Evolutionary conservation across 2,888 invertebrate species (phyloP), one percentile per base, ranked within the genome.

Genomic region (Erebia aethiops): DNA sequence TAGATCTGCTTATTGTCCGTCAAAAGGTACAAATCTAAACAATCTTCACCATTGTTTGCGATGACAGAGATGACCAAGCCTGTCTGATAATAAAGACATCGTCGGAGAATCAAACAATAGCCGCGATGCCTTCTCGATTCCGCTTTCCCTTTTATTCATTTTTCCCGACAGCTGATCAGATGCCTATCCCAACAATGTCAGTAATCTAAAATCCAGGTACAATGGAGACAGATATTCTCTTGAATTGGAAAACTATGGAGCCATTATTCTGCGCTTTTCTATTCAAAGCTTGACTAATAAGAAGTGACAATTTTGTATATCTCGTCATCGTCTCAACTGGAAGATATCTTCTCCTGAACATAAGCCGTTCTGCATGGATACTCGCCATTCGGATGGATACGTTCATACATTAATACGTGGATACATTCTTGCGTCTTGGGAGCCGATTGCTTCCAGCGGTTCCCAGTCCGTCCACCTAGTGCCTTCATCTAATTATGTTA

Each of bases 61-160:
- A 75, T 58, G 49, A 77, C 79, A 76, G 77, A 81, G 81, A 81
- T 82, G 82, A 81, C 78, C 80, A 79, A 79, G 73, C 67, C 69
- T 72, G 72, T 63, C 75, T 80, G 81, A 81, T 80, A 82, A 82
- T 82, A 84, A 87, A 84, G 87, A 87, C 87, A 85, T 82, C 86
- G 82, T 81, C 84, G 83, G 81, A 81, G 86, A 86, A 87, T 74
- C 83, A 84, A 86, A 91, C 90, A 91, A 91, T 89, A 79, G 82
- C 77, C 74, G 78, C 80, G 81, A 85, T 83, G 82, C 82, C 82
- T 83, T 84, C 85, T 87, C 84, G 83, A 87, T 87, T 85, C 82
- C 79, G 86, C 90, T 90, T 90, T 90, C 90, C 87, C 87, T 89
- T 89, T 85, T 85, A 77, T 74, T 67, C 81, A 81, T 82, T 84